phyloP scores from a whole-genome alignment of 2,113 vertebrate species.

The Aegithalos caudatus region DNA sequence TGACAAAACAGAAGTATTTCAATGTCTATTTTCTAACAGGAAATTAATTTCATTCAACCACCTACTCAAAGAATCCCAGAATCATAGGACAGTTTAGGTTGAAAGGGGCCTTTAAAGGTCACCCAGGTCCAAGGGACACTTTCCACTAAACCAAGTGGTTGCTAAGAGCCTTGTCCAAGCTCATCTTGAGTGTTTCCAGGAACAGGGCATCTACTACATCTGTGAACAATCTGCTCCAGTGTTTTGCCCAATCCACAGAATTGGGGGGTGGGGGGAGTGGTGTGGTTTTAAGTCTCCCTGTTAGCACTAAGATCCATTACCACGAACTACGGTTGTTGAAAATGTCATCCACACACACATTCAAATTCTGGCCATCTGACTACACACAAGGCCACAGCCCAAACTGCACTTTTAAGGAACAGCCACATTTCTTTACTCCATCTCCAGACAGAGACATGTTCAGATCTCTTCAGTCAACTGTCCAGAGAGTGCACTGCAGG shows the following conservation, averaged over 20 bases:
- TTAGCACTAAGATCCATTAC: background rate
- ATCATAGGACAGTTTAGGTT: background rate
- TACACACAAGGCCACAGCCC: background rate
- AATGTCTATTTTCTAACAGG: background rate
- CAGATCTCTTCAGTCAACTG: background rate
- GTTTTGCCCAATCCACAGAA: background rate
- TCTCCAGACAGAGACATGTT: background rate
- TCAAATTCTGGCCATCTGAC: background rate
- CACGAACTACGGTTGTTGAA: background rate
- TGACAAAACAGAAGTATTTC: background rate
- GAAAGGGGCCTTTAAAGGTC: background rate
- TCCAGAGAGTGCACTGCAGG: background rate
- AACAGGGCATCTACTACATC: background rate
- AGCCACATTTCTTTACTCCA: background rate
- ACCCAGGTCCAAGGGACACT: background rate
- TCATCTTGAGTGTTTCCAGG: background rate
- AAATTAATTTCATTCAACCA: background rate
- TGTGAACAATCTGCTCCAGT: background rate
- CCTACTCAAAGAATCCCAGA: background rate
- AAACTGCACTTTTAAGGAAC: background rate
- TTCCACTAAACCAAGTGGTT: background rate
- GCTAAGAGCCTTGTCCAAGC: background rate
- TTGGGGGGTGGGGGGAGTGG: no score
- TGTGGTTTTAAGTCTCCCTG: background rate
- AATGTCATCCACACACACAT: background rate